These are phyloP conservation scores for Toxotes jaculatrix DNA, from an alignment of 2,113 vertebrate species.

Conservation along the genomic window DNA sequence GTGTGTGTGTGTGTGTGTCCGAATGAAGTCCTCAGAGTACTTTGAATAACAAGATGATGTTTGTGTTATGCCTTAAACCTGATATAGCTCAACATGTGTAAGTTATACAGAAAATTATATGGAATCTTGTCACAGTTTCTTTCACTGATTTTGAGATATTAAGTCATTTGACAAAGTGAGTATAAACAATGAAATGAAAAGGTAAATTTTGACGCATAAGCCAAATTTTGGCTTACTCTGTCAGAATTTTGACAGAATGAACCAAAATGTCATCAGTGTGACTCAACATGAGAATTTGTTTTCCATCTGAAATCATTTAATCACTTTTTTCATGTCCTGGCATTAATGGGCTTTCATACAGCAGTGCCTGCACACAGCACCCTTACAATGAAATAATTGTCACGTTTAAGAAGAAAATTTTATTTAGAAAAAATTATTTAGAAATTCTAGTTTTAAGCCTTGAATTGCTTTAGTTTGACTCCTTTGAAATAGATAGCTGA, in stretches of 20 bases:
- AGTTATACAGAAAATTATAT: neutral
- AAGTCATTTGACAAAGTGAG: neutral
- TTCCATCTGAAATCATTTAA: too few relatives aligned
- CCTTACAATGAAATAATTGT: too few relatives aligned
- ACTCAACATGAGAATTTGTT: too few relatives aligned
- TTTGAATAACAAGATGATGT: slow-evolving; percentile 33
- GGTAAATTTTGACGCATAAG: neutral
- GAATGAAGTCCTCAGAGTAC: neutral
- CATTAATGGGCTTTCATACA: too few relatives aligned
- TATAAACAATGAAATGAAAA: neutral
- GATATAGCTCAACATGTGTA: neutral
- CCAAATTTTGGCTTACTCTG: too few relatives aligned
- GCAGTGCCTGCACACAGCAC: too few relatives aligned
- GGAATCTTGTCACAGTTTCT: neutral
- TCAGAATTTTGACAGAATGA: neutral
- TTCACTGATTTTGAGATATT: neutral
- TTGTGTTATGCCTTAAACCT: slow-evolving; percentile 20
- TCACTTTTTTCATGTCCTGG: too few relatives aligned
- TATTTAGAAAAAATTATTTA: too few relatives aligned
- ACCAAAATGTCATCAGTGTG: neutral
- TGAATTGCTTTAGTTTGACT: neutral
- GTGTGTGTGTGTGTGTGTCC: slow-evolving; percentile 22
- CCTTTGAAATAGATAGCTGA: neutral
- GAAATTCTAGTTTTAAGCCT: too few relatives aligned
- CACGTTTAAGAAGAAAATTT: too few relatives aligned